A percentile compares a stretch with the other conserved stretches of the same genome.
Evolutionary conservation across 2,113 vertebrate genomes (phyloP).

Genomic region (Astatoreochromis straeleni): DNA sequence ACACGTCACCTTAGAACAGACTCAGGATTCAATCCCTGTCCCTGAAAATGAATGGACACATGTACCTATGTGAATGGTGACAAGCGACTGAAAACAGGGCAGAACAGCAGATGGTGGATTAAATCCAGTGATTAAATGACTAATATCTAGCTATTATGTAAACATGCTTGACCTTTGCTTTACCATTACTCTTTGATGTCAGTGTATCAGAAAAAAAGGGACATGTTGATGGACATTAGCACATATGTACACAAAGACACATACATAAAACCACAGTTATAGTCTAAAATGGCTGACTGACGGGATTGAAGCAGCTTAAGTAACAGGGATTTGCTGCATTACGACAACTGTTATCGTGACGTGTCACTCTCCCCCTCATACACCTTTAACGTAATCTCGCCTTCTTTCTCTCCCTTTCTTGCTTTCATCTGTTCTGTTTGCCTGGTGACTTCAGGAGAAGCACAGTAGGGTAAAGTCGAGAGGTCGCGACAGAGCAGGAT

Average conservation of each 20-base stretch:
- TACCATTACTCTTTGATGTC: neutral
- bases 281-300: neutral
- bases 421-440: neutral
- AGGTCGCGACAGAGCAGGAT: neutral
- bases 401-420: neutral
- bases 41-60: constrained; percentile 21
- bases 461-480: neutral
- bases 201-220: neutral
- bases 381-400: neutral
- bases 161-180: constrained; percentile 20
- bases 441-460: neutral
- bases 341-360: neutral
- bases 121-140: constrained; percentile 47
- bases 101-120: constrained; percentile 52
- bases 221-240: neutral
- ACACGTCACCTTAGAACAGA: neutral
- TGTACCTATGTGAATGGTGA: constrained; percentile 15
- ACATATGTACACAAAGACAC: neutral
- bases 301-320: neutral
- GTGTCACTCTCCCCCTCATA: neutral
- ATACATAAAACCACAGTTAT: neutral
- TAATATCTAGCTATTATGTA: constrained; percentile 48
- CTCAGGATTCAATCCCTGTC: neutral
- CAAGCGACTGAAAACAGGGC: constrained; percentile 12
- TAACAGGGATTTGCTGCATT: neutral